Evolutionary conservation across 2,797 vertebrate genomes (phyloP).

Genomic region (Scarus forsteni): DNA sequence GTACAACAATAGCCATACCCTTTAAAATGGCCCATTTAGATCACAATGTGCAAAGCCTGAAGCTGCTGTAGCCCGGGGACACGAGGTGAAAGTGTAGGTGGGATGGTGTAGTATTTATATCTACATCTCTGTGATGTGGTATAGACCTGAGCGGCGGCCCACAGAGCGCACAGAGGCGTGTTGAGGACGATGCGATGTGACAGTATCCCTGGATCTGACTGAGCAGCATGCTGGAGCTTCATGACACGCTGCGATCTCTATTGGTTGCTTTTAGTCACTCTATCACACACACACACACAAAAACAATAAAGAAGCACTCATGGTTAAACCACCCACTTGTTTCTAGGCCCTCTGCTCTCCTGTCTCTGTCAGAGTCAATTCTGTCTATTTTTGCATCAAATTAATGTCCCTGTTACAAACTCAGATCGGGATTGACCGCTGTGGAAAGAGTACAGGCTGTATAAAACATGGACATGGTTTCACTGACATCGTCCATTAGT

Average conservation of each 20-base stretch:
- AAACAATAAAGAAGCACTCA: conserved; percentile 13
- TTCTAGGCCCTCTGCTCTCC: conserved; percentile 26
- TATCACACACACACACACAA: conserved; percentile 12
- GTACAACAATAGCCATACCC: conserved; percentile 7
- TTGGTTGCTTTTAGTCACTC: conserved; percentile 56
- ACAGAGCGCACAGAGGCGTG: conserved; percentile 44
- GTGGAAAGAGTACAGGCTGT: conserved; percentile 2
- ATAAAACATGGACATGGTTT: neutral
- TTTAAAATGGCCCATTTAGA: conserved; percentile 24
- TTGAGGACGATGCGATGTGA: conserved; percentile 69
- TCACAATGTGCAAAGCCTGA: conserved; percentile 12
- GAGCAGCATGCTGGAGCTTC: conserved; percentile 57
- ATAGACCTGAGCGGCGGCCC: conserved; percentile 36
- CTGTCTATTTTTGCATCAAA: conserved; percentile 47
- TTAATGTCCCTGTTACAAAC: conserved; percentile 22
- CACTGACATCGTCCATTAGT: no score
- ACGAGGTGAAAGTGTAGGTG: conserved; percentile 41
- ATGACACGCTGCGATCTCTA: conserved; percentile 50
- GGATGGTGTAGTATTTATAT: conserved; percentile 55
- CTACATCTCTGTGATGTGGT: conserved; percentile 54
- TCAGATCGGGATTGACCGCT: conserved; percentile 21
- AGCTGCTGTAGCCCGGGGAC: conserved; percentile 34
- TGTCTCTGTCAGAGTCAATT: conserved; percentile 14
- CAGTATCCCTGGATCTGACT: conserved; percentile 69
- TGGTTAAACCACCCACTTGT: conserved; percentile 42